Base-by-base conservation (phyloP, 2,113 vertebrate genomes). In the Amphiprion percula region DNA sequence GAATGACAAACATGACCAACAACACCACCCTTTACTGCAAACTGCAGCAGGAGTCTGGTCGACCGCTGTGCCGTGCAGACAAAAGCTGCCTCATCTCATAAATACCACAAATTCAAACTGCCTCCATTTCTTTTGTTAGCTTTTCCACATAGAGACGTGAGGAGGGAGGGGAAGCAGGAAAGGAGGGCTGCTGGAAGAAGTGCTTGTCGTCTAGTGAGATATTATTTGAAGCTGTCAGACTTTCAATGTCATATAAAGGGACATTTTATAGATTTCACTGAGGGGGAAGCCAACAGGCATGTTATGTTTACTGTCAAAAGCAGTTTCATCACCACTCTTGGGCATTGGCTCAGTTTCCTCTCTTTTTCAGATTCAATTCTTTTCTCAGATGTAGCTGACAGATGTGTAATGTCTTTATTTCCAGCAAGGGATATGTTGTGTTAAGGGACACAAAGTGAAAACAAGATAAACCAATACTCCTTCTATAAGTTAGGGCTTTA, bases 241-340 rank as follows among this genome's bases (percentile, higher is more conserved):
- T 30, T 56, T 24, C 64, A 74, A 2, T 60, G 68, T 76, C 79
- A 44, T 60, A 68, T 71, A 55, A 81, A 10, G 33, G 26, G 61
- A 74, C 55, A 15, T 56, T 64, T 86, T 73, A 39, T 71, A 26
- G 26, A 56, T 82, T 74, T 74, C 80, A 68, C 47, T 12, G 41
- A 65, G 30, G 46, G 16, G 33, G 53, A 68, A 52, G 30, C 61
- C 21, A 72, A n/a, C 21, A 41, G 55, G 61, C 28, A 0, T 72
- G 65, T 78, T 62, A 68, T 62, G 61, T 75, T 69, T 47, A 44
- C 77, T 73, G 77, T 83, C 76, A 75, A 6, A 74, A 52, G 24
- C 28, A 3, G 33, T 72, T 85, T 72, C 65, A 58, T 65, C 68
- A 39, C 53, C 66, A 16, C 26, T 56, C 21, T 44, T 14, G 50